These are phyloP conservation scores for Oryzias curvinotus DNA, from an alignment of 2,113 vertebrate genomes.

Conservation along the genomic window DNA sequence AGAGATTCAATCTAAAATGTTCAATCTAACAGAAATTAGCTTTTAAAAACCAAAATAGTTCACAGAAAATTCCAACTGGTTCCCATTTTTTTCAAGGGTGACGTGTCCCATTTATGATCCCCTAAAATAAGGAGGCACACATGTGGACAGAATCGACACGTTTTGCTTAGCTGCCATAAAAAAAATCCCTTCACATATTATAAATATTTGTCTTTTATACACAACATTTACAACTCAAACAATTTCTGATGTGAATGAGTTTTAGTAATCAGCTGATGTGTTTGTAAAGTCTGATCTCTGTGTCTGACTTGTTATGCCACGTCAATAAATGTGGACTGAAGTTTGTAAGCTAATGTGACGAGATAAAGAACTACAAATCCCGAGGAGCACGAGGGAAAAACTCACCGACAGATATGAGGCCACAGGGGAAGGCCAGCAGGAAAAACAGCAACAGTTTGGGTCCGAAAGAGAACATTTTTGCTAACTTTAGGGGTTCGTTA, in stretches of 20 bases:
- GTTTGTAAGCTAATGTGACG: background rate
- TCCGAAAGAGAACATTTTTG: conserved; percentile 66
- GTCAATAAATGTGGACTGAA: conserved; percentile 30
- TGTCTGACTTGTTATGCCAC: conserved; percentile 48
- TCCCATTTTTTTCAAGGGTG: conserved; percentile 53
- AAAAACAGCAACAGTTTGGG: conserved; percentile 67
- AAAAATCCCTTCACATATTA: too few species aligned
- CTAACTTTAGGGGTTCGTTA: conserved; percentile 18
- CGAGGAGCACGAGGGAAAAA: background rate
- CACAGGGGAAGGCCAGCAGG: conserved; percentile 71
- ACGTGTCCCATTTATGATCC: conserved; percentile 63
- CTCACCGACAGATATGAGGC: conserved; percentile 65
- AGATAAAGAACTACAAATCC: background rate
- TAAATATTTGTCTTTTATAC: too few species aligned
- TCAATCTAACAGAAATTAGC: too few species aligned
- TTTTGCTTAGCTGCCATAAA: too few species aligned
- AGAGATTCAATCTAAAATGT: too few species aligned
- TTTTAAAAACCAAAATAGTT: too few species aligned
- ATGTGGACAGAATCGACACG: too few species aligned
- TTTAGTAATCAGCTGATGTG: too few species aligned
- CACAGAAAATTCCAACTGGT: background rate
- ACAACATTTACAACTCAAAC: too few species aligned
- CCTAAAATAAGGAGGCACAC: too few species aligned
- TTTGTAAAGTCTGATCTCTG: background rate
- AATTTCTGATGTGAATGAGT: too few species aligned